These are phyloP conservation scores for Tragelaphus oryx DNA, from an alignment of 2,797 vertebrate genomes.

Conservation along the genomic window DNA sequence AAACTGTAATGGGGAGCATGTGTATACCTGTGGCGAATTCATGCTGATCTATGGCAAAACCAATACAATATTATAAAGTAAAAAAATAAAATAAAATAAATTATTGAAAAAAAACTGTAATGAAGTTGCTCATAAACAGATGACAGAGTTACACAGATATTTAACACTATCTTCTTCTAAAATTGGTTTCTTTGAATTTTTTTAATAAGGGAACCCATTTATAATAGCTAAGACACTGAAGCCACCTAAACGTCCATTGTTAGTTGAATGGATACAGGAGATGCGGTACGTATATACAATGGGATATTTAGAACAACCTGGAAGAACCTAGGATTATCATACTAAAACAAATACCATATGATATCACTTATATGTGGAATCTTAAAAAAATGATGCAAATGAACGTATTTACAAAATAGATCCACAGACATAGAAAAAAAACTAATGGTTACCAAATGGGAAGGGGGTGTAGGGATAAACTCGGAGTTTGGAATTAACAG, in stretches of 20 bases:
- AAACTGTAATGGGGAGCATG: not conserved
- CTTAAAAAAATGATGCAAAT: not conserved
- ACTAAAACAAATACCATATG: not conserved
- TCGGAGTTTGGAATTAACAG: not conserved
- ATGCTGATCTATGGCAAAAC: too few relatives aligned
- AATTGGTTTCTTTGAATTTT: not conserved
- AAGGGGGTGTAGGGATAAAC: not conserved
- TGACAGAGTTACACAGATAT: not conserved
- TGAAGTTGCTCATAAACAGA: not conserved
- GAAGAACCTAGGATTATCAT: not conserved
- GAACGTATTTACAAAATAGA: not conserved
- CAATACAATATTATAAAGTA: too few relatives aligned
- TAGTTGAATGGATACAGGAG: not conserved
- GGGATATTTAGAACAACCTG: not conserved
- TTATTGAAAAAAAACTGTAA: not conserved
- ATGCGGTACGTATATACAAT: not conserved
- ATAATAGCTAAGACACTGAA: not conserved
- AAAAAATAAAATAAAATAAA: too few relatives aligned
- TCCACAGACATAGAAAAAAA: not conserved
- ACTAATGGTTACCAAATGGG: not conserved
- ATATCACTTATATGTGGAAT: not conserved
- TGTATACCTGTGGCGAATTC: too few relatives aligned
- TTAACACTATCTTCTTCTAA: not conserved
- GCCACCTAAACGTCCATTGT: not conserved
- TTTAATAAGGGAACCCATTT: not conserved